Conservation (phyloP, 1,140 invertebrate species). For the Antheraea mylitta region DNA sequence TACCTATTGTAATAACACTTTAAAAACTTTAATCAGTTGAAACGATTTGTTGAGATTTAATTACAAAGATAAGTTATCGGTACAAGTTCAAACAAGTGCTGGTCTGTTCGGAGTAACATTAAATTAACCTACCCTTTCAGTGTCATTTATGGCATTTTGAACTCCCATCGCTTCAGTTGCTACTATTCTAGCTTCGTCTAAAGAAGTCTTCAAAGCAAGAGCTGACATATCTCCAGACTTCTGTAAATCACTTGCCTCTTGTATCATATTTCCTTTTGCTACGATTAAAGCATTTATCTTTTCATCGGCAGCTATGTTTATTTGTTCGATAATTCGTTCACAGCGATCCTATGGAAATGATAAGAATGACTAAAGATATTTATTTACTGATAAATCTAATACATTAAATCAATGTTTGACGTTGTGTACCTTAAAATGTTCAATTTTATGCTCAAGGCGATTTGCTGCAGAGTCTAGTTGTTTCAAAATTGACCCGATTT, state of each 20-base stretch:
- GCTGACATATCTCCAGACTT: slow-evolving; percentile 56
- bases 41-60: slow-evolving; percentile 20
- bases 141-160: slow-evolving; percentile 24
- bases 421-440: slow-evolving; percentile 74
- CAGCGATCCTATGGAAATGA: slow-evolving; percentile 59
- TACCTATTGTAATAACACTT: not conserved
- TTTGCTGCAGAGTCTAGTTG: slow-evolving; percentile 74
- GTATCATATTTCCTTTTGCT: slow-evolving; percentile 52
- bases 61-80: slow-evolving; percentile 15
- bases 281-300: slow-evolving; percentile 72
- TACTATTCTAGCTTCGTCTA: slow-evolving; percentile 56
- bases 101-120: not conserved
- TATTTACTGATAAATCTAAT: not conserved
- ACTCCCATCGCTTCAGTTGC: slow-evolving; percentile 49
- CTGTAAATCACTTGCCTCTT: slow-evolving; percentile 54
- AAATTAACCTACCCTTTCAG: slow-evolving; percentile 19
- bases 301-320: slow-evolving; percentile 66
- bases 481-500: slow-evolving; percentile 76
- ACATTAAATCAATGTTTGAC: not conserved
- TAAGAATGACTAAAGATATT: not conserved
- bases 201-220: slow-evolving; percentile 52
- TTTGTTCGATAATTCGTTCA: slow-evolving; percentile 71
- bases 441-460: slow-evolving; percentile 76
- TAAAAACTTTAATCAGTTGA: not conserved
- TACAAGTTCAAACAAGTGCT: not conserved